A percentile compares a stretch with the other conserved stretches of the same genome.
phyloP scores from a whole-genome alignment of 1,140 invertebrate species.

The Diploscapter pachys region DNA sequence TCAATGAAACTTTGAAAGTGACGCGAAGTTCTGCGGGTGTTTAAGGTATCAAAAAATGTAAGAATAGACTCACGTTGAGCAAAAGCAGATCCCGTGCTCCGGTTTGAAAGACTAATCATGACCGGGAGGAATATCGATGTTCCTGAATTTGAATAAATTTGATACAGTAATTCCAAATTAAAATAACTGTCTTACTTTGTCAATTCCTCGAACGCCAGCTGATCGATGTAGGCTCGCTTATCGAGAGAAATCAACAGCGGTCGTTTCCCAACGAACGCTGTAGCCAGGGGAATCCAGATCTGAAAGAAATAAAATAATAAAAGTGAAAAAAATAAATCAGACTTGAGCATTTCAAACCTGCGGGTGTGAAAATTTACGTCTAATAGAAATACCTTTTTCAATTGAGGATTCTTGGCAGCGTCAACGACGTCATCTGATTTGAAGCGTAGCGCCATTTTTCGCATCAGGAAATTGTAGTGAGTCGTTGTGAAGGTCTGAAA shows the following conservation, averaged over 20 bases:
- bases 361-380: no score
- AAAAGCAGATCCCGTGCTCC: no score
- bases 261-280: slow-evolving; percentile 43
- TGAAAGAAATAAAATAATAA: not conserved
- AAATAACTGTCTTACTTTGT: slow-evolving; percentile 20
- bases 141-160: not conserved
- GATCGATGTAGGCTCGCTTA: slow-evolving; percentile 39
- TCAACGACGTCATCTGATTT: slow-evolving; percentile 42
- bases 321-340: no score
- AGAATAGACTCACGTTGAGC: no score
- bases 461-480: slow-evolving; percentile 52
- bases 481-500: slow-evolving; percentile 47
- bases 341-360: no score
- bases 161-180: no score
- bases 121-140: slow-evolving; percentile 27
- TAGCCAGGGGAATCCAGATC: slow-evolving; percentile 51
- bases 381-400: slow-evolving; percentile 9
- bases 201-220: slow-evolving; percentile 44
- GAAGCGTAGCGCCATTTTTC: slow-evolving; percentile 47
- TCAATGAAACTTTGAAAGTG: no score
- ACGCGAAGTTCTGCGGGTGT: no score
- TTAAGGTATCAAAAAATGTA: no score
- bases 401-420: slow-evolving; percentile 25
- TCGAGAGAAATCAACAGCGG: slow-evolving; percentile 53
- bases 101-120: slow-evolving; percentile 1